A percentile compares a stretch with the other conserved stretches of the same genome.
phyloP scores from a whole-genome alignment of 2,797 vertebrate species.

The Triplophysa bombifrons region DNA sequence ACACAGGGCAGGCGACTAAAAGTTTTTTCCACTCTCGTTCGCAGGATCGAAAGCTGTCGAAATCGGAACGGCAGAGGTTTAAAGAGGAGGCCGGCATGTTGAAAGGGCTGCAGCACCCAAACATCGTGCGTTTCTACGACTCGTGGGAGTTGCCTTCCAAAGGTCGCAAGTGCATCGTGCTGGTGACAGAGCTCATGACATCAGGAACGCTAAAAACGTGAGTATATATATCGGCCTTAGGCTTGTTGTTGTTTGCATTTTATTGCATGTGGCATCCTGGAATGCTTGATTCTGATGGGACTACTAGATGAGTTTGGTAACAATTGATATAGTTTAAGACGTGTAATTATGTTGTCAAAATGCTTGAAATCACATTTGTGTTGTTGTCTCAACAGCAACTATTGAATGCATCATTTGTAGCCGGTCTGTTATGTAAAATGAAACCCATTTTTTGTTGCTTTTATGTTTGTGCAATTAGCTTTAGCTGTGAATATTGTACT shows the following conservation, averaged over 20 bases:
- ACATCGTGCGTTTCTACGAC: constrained; percentile 99
- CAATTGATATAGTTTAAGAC: background rate
- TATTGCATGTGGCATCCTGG: background rate
- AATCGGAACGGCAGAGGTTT: constrained; percentile 95
- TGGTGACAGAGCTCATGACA: constrained; percentile 98
- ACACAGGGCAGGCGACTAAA: background rate
- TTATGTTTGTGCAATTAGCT: background rate
- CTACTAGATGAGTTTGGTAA: background rate
- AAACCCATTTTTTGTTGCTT: background rate
- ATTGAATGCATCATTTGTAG: background rate
- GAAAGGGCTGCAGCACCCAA: constrained; percentile 98
- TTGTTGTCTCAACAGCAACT: background rate
- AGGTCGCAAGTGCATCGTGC: constrained; percentile 97
- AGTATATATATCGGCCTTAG: constrained; percentile 63
- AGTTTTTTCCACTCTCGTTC: background rate
- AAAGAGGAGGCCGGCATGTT: constrained; percentile 99
- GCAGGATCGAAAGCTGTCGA: constrained; percentile 96
- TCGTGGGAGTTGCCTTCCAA: constrained; percentile 98
- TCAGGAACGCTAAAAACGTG: constrained; percentile 98
- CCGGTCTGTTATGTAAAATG: background rate
- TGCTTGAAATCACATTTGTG: background rate
- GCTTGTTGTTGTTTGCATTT: background rate
- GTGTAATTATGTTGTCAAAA: background rate
- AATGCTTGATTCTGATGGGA: background rate
- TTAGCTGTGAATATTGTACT: background rate